Conservation (phyloP, 2,113 vertebrate genomes). For the Chaetodon auriga region DNA sequence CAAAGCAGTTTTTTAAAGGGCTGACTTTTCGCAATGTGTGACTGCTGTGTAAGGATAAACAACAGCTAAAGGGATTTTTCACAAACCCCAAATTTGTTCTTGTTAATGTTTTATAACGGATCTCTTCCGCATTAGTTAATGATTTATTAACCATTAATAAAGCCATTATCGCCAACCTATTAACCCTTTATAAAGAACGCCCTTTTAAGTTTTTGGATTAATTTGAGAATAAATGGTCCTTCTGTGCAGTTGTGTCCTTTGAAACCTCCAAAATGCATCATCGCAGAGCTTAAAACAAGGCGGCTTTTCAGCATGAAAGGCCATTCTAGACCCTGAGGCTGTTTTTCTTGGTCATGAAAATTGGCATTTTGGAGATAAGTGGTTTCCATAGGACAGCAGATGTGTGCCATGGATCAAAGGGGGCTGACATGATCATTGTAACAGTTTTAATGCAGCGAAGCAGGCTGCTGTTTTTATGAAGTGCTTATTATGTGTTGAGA, state of each 20-base stretch:
- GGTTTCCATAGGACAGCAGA: neutral
- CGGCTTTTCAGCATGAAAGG: neutral
- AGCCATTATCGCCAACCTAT: neutral
- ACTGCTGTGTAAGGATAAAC: neutral
- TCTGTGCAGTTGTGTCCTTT: neutral
- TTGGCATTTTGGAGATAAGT: constrained; percentile 14
- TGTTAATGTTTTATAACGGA: neutral
- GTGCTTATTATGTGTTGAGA: neutral
- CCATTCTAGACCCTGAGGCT: neutral
- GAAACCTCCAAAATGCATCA: neutral
- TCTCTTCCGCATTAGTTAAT: neutral
- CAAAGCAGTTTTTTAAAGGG: constrained; percentile 18
- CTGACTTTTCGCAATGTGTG: constrained; percentile 7
- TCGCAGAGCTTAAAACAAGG: neutral
- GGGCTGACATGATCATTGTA: constrained; percentile 22
- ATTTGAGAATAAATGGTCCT: neutral
- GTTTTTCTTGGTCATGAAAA: neutral
- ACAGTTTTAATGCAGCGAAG: constrained; percentile 34
- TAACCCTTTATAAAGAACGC: neutral
- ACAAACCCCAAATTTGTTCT: neutral
- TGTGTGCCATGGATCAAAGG: constrained; percentile 40
- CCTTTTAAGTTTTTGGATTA: neutral
- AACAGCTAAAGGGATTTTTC: neutral
- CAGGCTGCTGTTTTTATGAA: neutral
- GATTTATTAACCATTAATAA: neutral